Evolutionary conservation across 1,140 invertebrate genomes (phyloP), one percentile per base, ranked within the genome.

Genomic region (Drosophila nigrodunni): DNA sequence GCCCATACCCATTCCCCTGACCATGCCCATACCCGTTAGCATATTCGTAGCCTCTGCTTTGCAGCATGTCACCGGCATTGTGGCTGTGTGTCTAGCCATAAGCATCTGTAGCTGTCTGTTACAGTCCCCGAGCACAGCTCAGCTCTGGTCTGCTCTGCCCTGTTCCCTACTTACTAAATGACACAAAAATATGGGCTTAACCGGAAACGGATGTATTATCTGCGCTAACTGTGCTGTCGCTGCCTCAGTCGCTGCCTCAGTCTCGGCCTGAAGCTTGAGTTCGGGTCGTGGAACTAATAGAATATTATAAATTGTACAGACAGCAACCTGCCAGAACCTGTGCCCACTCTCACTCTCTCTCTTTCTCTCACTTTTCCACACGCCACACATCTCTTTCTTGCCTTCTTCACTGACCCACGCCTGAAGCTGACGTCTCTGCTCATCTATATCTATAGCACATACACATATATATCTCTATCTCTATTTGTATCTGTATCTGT

Each of bases 191-290:
- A 91, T 92, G 90, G 90, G 90, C 90, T 89, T 92, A 92, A 92
- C 90, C 90, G 90, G 90, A 92, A 92, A 83, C 90, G 90, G 90
- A 92, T 91, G 90, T 92, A 92, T 92, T 92, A 92, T 92, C 90
- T 92, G 90, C 90, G 90, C 90, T 92, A 92, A 92, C 90, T 92
- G 81, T 83, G 88, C 88, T 78, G 88, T 67, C 70, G 70, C 54
- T 80, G 59, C 30, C 50, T 47, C 64, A 75, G 61, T 50, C 83
- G 78, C 82, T 82, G 87, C 72, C 71, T 64, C 52, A 55, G 47
- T 75, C 58, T 79, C 47, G 69, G 67, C 60, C 71, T 75, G 13
- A 43, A 58, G 58, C 80, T 77, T 60, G 71, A 50, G 74, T 55
- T 82, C 78, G 86, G 75, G 82, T 82, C 77, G 87, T 90, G 82